Evolutionary conservation across 2,113 vertebrate species (phyloP).

Genomic region (Etheostoma cragini): DNA sequence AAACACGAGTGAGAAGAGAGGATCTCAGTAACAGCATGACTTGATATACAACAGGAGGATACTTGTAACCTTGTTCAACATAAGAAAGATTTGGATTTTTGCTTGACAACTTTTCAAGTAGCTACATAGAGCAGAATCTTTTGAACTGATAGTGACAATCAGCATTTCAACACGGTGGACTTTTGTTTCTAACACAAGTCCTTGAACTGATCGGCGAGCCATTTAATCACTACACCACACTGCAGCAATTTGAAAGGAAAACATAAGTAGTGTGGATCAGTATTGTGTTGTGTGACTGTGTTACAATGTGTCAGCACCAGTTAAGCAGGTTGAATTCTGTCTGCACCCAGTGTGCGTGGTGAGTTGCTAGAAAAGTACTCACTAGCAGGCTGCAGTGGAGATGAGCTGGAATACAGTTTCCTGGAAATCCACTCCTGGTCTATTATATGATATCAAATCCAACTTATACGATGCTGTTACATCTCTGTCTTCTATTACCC

Average conservation of each 20-base stretch:
- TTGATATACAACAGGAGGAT: constrained; percentile 14
- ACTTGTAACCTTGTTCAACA: not conserved
- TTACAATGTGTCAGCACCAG: constrained; percentile 17
- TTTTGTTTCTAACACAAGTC: not conserved
- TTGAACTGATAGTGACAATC: constrained; percentile 1
- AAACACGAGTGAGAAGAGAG: constrained; percentile 14
- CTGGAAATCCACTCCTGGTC: constrained; percentile 44
- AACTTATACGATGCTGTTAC: not conserved
- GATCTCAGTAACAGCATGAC: constrained; percentile 28
- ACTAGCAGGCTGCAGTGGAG: constrained; percentile 21
- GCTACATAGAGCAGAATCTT: constrained; percentile 5
- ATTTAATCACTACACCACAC: constrained; percentile 12
- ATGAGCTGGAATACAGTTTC: constrained; percentile 38
- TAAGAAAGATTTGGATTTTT: not conserved
- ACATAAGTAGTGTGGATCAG: constrained; percentile 3
- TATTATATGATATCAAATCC: constrained; percentile 19
- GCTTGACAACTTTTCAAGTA: constrained; percentile 2
- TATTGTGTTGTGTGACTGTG: not conserved
- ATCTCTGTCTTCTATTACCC: constrained; percentile 8
- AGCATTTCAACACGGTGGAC: not conserved
- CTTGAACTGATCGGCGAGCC: constrained; percentile 10
- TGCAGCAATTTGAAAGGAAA: constrained; percentile 4
- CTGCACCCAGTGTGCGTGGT: constrained; percentile 9
- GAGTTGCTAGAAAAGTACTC: constrained; percentile 40
- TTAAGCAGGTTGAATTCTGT: constrained; percentile 35